Base-by-base conservation (phyloP, 2,113 vertebrate genomes). In the Dunckerocampus dactyliophorus region DNA sequence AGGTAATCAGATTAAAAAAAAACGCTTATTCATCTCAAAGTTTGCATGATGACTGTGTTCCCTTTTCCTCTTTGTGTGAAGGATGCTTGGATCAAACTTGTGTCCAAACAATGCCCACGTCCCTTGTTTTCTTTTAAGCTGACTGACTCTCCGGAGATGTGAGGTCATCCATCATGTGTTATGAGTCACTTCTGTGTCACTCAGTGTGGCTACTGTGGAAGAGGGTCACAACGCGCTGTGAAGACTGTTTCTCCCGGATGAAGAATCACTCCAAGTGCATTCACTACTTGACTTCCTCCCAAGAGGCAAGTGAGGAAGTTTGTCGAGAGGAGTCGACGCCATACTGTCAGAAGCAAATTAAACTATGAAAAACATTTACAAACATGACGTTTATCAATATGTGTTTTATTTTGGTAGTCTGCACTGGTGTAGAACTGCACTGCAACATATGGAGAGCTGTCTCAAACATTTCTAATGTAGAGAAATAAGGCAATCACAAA, bases 131-230 rank as follows among this genome's bases (percentile, higher is more conserved):
- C 49, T 72, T 43, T 86, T 75, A 52, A 79, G 75, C 63, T 48
- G 67, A 82, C 77, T 59, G 70, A 72, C 63, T 83, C 82, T 86
- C 75, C 11, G 12, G 60, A 82, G 76, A 62, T 63, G 80, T 88
- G 81, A 86, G 85, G 77, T 85, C 85, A 87, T 86, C 73, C 68
- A 77, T 87, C 89, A 85, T 79, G 81, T 20, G 81, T 71, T 79
- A 63, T 88, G 88, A 90, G 75, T 89, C 90, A 90, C 68, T 62
- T 67, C 67, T 78, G 80, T 56, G 54, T 56, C 54, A 56, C 54
- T 56, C 34, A 37, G 52, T 14, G 34, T 88, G 83, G 88, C 88
- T 90, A 85, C 90, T 78, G 82, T 88, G 69, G 69, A 76, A 24
- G 53, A 69, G 72, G 69, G 67, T 81, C 76, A 87, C 72, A 74